phyloP scores from a whole-genome alignment of 2,797 vertebrate species.

The Hypotaenidia okinawae region DNA sequence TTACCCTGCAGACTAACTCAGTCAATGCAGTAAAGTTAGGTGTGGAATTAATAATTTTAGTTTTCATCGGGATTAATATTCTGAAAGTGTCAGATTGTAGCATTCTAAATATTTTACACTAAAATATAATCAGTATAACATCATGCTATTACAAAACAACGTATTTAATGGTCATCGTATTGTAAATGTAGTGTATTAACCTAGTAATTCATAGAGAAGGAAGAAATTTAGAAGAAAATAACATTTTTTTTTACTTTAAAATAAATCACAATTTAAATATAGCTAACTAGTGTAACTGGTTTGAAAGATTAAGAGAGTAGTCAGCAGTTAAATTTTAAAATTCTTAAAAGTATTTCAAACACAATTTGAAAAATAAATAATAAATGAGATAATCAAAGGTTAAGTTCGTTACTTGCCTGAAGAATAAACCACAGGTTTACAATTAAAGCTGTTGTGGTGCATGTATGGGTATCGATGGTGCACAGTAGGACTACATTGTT shows the following conservation, averaged over 20 bases:
- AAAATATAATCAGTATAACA: background rate
- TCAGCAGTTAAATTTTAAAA: background rate
- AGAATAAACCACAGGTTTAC: background rate
- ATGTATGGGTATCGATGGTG: background rate
- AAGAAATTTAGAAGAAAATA: background rate
- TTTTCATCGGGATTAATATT: background rate
- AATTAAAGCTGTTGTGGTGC: background rate
- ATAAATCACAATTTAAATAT: background rate
- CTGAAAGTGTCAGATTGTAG: background rate
- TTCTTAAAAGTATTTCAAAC: constrained; percentile 3
- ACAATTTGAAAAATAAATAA: background rate
- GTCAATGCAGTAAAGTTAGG: background rate
- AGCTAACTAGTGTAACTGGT: background rate
- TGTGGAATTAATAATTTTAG: background rate
- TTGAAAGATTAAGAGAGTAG: background rate
- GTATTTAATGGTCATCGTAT: background rate
- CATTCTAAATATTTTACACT: background rate
- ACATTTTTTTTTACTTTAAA: background rate
- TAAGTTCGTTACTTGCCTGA: background rate
- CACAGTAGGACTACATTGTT: background rate
- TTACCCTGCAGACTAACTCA: background rate
- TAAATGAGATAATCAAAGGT: background rate
- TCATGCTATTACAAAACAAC: background rate
- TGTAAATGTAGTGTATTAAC: background rate
- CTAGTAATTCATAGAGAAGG: background rate